Percentiles rank a stretch among this genome's conserved stretches.
Evolutionary conservation across 1,140 invertebrate species (phyloP).

Genomic region (Hyles euphorbiae): DNA sequence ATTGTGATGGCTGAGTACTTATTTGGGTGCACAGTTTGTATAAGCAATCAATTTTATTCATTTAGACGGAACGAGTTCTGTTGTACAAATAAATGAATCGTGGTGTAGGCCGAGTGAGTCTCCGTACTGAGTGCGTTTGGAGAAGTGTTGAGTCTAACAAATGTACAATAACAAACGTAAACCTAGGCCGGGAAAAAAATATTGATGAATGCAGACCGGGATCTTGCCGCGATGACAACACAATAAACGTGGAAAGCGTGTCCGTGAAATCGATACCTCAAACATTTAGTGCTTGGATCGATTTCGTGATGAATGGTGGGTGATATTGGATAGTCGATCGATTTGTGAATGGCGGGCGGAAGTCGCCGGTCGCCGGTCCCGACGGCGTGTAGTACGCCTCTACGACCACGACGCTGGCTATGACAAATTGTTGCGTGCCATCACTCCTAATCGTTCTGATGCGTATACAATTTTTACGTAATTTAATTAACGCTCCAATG

Average conservation of each 20-base stretch:
- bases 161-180: constrained; percentile 10
- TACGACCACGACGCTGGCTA: constrained; percentile 32
- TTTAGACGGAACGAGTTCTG: constrained; percentile 68
- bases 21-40: constrained; percentile 74
- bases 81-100: constrained; percentile 69
- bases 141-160: neutral
- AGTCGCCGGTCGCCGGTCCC: constrained; percentile 29
- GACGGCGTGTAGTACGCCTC: constrained; percentile 9
- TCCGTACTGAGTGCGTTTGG: constrained; percentile 6
- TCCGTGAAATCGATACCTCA: constrained; percentile 60
- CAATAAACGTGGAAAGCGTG: constrained; percentile 30
- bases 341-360: constrained; percentile 47
- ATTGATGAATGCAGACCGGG: neutral
- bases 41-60: constrained; percentile 76
- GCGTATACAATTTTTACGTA: constrained; percentile 40
- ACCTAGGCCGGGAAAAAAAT: constrained; percentile 14
- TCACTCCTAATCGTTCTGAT: constrained; percentile 42
- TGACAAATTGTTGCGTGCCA: constrained; percentile 62
- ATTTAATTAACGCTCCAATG: constrained; percentile 57
- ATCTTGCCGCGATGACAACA: constrained; percentile 10
- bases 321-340: constrained; percentile 35
- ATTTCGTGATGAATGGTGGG: constrained; percentile 58
- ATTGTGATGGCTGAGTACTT: constrained; percentile 69
- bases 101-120: constrained; percentile 26
- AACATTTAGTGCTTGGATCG: constrained; percentile 52